phyloP scores from a whole-genome alignment of 2,797 vertebrate genomes.

The Odontamblyopus rebecca region DNA sequence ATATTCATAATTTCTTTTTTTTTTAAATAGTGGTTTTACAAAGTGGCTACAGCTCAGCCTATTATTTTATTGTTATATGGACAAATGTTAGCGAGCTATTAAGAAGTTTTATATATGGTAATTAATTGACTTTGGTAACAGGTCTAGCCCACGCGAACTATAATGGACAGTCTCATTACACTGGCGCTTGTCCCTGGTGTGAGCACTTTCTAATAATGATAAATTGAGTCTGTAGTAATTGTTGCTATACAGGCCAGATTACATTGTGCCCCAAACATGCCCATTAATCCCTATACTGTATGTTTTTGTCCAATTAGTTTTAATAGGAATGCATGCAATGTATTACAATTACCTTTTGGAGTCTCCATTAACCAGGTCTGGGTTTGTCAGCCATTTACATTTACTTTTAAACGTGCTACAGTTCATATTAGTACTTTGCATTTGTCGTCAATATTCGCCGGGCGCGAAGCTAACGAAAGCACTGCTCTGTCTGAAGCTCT shows the following conservation, averaged over 20 bases:
- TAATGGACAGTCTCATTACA: constrained; percentile 2
- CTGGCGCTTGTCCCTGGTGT: not conserved
- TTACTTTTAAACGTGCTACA: too few species aligned
- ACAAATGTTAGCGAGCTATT: not conserved
- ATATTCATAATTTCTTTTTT: not conserved
- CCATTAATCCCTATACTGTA: not conserved
- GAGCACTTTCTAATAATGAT: not conserved
- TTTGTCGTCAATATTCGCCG: too few species aligned
- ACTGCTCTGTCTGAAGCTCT: too few species aligned
- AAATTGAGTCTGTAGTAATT: not conserved
- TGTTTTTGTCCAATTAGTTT: not conserved
- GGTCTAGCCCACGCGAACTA: not conserved
- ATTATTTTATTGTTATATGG: not conserved
- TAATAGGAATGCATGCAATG: not conserved
- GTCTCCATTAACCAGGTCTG: not conserved
- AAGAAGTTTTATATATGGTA: not conserved
- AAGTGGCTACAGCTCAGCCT: not conserved
- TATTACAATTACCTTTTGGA: not conserved
- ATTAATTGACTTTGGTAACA: constrained; percentile 1
- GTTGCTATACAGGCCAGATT: not conserved
- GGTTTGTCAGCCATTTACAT: too few species aligned
- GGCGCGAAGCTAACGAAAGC: too few species aligned
- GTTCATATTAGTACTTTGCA: too few species aligned
- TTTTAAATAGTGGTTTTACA: not conserved
- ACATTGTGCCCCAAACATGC: not conserved